These are phyloP conservation scores for Calosoma granatense DNA, from an alignment of 1,140 invertebrate genomes.

Conservation along the genomic window DNA sequence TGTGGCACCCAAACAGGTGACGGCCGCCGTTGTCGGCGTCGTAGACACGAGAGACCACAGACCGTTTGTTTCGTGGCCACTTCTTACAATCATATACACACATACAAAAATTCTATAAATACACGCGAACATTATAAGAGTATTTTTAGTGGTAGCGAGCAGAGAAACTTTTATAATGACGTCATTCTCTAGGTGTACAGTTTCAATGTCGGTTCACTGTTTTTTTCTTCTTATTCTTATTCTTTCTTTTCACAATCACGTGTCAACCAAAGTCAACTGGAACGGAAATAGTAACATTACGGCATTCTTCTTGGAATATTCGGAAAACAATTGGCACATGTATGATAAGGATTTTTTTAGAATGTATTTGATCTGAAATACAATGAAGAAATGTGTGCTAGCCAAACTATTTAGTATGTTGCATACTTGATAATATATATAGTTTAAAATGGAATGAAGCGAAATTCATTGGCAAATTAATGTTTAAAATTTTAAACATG, in stretches of 20 bases:
- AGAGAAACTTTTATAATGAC: conserved; percentile 6
- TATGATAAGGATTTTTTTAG: no score
- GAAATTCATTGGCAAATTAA: no score
- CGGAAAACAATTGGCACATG: conserved; percentile 1
- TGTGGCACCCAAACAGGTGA: not conserved
- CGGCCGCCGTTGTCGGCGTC: no score
- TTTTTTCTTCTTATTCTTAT: not conserved
- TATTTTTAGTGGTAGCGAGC: conserved; percentile 3
- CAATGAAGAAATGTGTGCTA: no score
- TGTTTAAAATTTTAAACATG: no score
- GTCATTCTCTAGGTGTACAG: not conserved
- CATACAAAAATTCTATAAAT: not conserved
- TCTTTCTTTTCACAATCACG: conserved; percentile 6
- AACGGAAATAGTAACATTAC: conserved; percentile 4
- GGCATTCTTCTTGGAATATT: not conserved
- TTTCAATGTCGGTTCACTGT: conserved; percentile 1
- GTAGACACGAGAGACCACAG: no score
- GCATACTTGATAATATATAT: no score
- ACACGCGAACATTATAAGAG: conserved; percentile 2
- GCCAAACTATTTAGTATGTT: no score
- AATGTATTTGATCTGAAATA: no score
- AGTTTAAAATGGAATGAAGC: no score
- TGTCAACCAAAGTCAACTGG: conserved; percentile 2
- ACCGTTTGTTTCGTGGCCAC: not conserved
- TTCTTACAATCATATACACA: not conserved